Evolutionary conservation across 1,140 invertebrate species (phyloP).

Genomic region (Araneus ventricosus): DNA sequence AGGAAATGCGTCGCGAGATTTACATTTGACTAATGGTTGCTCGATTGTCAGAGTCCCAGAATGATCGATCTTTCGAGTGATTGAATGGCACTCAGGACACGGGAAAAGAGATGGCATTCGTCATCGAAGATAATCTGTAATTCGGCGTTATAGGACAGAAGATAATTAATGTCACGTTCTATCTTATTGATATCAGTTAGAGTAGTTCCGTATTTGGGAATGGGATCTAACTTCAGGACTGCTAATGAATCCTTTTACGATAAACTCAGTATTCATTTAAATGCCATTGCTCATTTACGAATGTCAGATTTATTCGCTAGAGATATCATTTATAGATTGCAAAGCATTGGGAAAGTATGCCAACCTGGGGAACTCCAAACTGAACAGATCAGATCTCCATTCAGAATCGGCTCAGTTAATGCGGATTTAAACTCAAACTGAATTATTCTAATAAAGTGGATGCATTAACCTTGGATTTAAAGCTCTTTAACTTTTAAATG

Average conservation of each 20-base stretch:
- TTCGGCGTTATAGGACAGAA: neutral
- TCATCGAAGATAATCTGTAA: neutral
- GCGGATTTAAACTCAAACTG: neutral
- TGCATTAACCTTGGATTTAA: neutral
- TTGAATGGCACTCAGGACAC: neutral
- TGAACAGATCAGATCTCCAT: neutral
- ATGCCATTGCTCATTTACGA: neutral
- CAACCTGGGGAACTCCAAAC: neutral
- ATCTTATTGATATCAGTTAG: neutral
- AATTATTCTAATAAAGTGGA: neutral
- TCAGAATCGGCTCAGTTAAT: neutral
- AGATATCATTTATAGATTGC: neutral
- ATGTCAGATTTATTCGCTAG: neutral
- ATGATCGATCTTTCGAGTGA: neutral
- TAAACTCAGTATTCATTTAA: neutral
- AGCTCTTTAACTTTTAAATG: neutral
- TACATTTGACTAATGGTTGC: constrained; percentile 14
- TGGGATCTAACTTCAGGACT: neutral
- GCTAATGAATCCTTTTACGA: neutral
- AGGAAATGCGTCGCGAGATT: neutral
- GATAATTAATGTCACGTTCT: neutral
- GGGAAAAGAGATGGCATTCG: neutral
- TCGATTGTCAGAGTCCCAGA: neutral
- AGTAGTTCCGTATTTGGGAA: neutral
- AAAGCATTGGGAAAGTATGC: neutral